These are phyloP conservation scores for Grapholita molesta DNA, from an alignment of 1,140 invertebrate genomes.

Conservation along the genomic window DNA sequence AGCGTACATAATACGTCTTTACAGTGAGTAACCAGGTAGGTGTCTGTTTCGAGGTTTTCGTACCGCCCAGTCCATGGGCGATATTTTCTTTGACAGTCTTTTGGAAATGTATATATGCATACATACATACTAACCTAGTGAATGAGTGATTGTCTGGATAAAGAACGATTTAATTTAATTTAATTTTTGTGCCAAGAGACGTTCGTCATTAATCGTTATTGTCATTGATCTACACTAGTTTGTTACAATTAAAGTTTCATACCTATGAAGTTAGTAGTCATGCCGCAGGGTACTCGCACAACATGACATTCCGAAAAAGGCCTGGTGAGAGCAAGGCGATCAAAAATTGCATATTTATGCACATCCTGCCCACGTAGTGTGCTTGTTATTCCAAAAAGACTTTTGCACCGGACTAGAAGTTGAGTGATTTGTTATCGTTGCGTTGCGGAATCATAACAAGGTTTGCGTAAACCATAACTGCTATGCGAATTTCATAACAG, in stretches of 20 bases:
- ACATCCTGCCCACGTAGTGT: background rate
- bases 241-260: too few relatives aligned
- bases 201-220: too few relatives aligned
- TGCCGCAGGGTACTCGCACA: background rate
- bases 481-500: background rate
- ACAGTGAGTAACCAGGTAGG: background rate
- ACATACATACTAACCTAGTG: too few relatives aligned
- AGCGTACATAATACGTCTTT: background rate
- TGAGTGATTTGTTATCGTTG: slow-evolving; percentile 13
- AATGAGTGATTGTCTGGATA: too few relatives aligned
- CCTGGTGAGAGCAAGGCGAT: background rate
- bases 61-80: background rate
- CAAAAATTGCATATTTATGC: slow-evolving; percentile 10
- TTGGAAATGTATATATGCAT: too few relatives aligned
- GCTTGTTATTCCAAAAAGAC: background rate
- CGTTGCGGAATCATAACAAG: slow-evolving; percentile 7
- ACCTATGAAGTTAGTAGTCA: background rate
- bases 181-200: background rate
- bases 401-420: background rate
- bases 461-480: background rate
- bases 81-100: background rate
- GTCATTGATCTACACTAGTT: too few relatives aligned
- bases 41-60: background rate
- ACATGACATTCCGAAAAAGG: background rate
- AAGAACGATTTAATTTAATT: too few relatives aligned